phyloP scores from a whole-genome alignment of 2,797 vertebrate genomes.

The Ambastaia sidthimunki region DNA sequence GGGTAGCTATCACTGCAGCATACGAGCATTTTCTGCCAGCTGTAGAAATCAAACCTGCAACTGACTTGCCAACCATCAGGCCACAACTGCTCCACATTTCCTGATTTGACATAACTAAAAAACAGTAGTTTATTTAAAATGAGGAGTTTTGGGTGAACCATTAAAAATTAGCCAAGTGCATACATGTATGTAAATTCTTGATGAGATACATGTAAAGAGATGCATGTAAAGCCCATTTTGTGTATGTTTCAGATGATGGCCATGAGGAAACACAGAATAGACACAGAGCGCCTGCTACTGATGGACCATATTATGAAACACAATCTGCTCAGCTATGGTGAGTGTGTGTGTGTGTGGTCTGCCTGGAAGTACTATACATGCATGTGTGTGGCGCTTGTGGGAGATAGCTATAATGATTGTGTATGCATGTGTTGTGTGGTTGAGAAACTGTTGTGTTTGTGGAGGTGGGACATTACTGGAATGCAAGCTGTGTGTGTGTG shows the following conservation, averaged over 20 bases:
- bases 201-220: no score
- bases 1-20: no score
- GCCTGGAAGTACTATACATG: constrained; percentile 4
- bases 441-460: constrained; percentile 40
- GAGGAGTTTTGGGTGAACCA: no score
- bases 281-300: constrained; percentile 36
- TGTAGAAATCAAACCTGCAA: no score
- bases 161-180: no score
- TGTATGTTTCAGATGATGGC: constrained; percentile 53
- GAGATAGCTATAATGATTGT: constrained; percentile 61
- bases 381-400: constrained; percentile 50
- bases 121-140: no score
- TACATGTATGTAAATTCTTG: no score
- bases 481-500: constrained; percentile 54
- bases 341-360: constrained; percentile 36
- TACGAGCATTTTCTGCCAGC: no score
- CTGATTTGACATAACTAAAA: no score
- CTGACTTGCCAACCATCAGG: no score
- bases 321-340: constrained; percentile 54
- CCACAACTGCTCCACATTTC: no score
- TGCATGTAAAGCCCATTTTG: constrained; percentile 22
- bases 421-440: constrained; percentile 34
- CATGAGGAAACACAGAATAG: constrained; percentile 40
- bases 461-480: constrained; percentile 53
- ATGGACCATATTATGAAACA: constrained; percentile 28